Evolutionary conservation across 2,797 vertebrate genomes (phyloP).

Genomic region (Xerus rutilus): DNA sequence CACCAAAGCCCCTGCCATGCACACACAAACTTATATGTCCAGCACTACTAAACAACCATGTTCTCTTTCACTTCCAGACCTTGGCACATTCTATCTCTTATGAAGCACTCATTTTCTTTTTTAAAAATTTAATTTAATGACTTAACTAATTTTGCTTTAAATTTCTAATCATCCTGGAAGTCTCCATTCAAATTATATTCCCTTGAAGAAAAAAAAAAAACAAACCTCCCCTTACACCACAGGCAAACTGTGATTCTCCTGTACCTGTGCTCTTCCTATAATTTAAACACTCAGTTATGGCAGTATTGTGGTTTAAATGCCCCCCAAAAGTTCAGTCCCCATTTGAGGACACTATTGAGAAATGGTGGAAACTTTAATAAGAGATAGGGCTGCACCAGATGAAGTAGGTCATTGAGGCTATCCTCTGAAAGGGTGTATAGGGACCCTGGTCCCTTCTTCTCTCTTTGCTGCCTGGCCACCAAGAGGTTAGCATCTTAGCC

Average conservation of each 20-base stretch:
- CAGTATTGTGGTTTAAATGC: not conserved
- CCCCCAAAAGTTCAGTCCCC: not conserved
- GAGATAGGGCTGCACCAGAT: not conserved
- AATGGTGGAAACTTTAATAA: not conserved
- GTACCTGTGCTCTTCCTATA: not conserved
- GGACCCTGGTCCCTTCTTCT: not conserved
- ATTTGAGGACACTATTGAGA: not conserved
- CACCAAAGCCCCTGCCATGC: accelerated
- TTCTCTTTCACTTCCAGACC: not conserved
- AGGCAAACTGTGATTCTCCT: not conserved
- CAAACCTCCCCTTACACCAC: not conserved
- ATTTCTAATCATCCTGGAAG: not conserved
- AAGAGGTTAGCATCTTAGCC: not conserved
- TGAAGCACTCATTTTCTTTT: not conserved
- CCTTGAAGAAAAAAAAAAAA: not conserved
- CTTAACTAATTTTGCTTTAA: not conserved
- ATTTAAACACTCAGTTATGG: not conserved
- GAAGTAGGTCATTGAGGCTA: not conserved
- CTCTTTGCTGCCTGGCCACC: not conserved
- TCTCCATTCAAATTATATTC: slow-evolving; percentile 39
- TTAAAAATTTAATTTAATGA: too few species aligned
- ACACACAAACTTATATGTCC: not conserved
- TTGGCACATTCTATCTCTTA: not conserved
- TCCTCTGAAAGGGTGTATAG: not conserved
- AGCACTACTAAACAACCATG: not conserved